Evolutionary conservation across 2,797 vertebrate genomes (phyloP).

Genomic region (Poeciliopsis gracilis): DNA sequence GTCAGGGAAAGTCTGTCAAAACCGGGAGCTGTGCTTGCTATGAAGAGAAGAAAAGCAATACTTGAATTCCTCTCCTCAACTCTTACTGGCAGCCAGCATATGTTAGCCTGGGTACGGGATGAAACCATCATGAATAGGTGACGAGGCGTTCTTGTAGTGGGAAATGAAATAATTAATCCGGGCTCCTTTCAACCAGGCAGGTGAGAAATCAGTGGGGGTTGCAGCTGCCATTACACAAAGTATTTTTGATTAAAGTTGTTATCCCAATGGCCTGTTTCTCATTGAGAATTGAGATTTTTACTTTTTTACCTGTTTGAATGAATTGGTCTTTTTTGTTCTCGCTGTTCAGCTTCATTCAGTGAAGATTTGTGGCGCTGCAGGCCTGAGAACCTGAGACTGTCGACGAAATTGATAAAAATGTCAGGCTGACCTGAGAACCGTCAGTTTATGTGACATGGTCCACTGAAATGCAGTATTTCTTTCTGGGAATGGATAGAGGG

Average conservation of each 20-base stretch:
- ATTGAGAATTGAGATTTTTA: not conserved
- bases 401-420: constrained; percentile 46
- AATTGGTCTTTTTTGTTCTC: constrained; percentile 11
- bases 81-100: constrained; percentile 70
- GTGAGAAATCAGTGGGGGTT: constrained; percentile 22
- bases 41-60: constrained; percentile 64
- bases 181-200: constrained; percentile 28
- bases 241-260: constrained; percentile 31
- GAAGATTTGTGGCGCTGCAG: constrained; percentile 29
- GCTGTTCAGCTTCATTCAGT: constrained; percentile 19
- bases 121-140: constrained; percentile 56
- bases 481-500: constrained; percentile 1
- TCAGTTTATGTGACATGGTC: constrained; percentile 28
- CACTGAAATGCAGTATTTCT: constrained; percentile 18
- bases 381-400: constrained; percentile 24
- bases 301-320: constrained; percentile 17
- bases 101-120: constrained; percentile 64
- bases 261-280: constrained; percentile 7
- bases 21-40: constrained; percentile 49
- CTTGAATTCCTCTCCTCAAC: constrained; percentile 76
- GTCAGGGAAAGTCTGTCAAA: constrained; percentile 68
- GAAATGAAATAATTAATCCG: constrained; percentile 50
- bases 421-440: constrained; percentile 40
- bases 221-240: constrained; percentile 26
- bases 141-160: constrained; percentile 37